phyloP scores from a whole-genome alignment of 2,113 vertebrate genomes.

The Entelurus aequoreus region DNA sequence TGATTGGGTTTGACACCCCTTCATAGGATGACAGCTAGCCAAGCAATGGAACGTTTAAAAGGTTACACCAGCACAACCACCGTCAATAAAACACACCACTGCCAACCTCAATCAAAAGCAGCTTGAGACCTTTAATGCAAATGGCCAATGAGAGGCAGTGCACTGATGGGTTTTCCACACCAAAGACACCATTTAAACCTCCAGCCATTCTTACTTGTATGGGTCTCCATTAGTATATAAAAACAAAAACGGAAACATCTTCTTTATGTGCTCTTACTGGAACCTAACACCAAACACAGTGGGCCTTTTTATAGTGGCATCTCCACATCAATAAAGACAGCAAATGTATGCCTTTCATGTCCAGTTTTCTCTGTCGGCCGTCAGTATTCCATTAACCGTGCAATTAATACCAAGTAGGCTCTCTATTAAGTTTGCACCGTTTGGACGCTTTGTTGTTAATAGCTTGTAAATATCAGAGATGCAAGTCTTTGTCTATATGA shows the following conservation, averaged over 20 bases:
- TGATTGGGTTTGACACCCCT: neutral
- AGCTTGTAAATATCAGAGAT: constrained; percentile 66
- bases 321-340: constrained; percentile 61
- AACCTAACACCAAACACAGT: constrained; percentile 36
- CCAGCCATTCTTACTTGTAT: constrained; percentile 16
- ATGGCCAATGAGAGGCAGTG: neutral
- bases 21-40: neutral
- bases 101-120: neutral
- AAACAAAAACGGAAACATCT: constrained; percentile 35
- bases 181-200: constrained; percentile 20
- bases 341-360: constrained; percentile 69
- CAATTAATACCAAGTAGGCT: constrained; percentile 76
- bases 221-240: constrained; percentile 35
- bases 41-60: neutral
- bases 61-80: neutral
- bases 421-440: constrained; percentile 69
- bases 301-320: constrained; percentile 46
- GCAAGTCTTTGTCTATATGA: constrained; percentile 48
- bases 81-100: too few relatives aligned
- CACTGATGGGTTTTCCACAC: neutral
- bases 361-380: constrained; percentile 64
- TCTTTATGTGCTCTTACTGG: constrained; percentile 15
- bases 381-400: constrained; percentile 72
- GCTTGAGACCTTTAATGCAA: constrained; percentile 7
- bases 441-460: constrained; percentile 70